These are phyloP conservation scores for Flabesymbios commensalis DNA, from an alignment of 2,888 invertebrate genomes.

Conservation along the genomic window DNA sequence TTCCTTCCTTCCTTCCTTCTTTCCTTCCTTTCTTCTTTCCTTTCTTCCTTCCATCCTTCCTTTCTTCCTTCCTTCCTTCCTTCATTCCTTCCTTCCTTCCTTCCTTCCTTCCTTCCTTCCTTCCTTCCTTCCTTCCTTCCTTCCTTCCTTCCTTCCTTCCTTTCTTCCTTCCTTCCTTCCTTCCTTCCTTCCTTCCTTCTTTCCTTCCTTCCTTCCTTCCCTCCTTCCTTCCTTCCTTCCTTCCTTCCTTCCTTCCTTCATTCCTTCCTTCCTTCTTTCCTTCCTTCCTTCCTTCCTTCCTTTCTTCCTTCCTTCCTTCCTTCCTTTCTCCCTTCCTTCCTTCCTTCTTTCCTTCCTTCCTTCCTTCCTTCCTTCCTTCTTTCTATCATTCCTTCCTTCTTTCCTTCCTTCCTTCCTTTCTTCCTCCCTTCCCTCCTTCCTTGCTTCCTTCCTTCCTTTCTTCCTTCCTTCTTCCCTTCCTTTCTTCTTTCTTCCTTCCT, in stretches of 20 bases:
- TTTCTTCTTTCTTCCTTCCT: background rate
- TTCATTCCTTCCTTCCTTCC: background rate
- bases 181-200: constrained; percentile 3
- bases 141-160: background rate
- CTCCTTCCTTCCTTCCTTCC: background rate
- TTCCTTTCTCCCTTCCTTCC: constrained; percentile 1
- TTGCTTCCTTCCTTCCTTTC: background rate
- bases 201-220: constrained; percentile 1
- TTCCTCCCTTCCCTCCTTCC: background rate
- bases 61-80: background rate
- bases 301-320: background rate
- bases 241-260: background rate
- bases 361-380: constrained; percentile 7
- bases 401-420: background rate
- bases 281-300: constrained; percentile 3
- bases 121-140: background rate
- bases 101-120: constrained; percentile 1
- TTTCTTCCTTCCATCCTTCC: background rate
- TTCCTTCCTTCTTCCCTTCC: background rate
- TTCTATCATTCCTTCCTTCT: constrained; percentile 2
- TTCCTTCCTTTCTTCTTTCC: background rate
- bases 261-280: background rate
- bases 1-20: background rate
- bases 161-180: background rate
- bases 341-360: background rate